Evolutionary conservation across 1,140 invertebrate species (phyloP), one percentile per base, ranked within the genome.

Genomic region (Drosophila pachea): DNA sequence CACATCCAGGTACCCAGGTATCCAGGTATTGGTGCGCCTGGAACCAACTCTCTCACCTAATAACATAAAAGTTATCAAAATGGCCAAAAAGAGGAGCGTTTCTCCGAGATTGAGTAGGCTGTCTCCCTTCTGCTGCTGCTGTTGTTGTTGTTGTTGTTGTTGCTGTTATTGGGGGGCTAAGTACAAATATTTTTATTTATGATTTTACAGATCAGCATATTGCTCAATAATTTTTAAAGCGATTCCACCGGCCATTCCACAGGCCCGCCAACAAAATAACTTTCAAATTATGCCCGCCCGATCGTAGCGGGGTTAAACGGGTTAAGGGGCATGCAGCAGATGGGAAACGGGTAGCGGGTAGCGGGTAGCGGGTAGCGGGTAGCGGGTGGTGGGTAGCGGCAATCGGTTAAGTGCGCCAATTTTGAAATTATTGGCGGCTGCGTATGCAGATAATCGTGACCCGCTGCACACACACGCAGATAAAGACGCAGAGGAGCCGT

Each of bases 151-250:
- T 11, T 40, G 38, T 40, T 11, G 38, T 2, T 2, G 38, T 22
- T 22, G 22, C 22, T 22, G 22, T 22, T 22, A 3, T 22, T 22
- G 9, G 40, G 42, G 45, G 61, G 52, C 63, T 79, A 86, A 79
- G 77, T 82, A 76, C 81, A 84, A 84, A 84, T 84, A 84, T 84
- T 84, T 84, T 86, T 84, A 84, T 84, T 84, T 84, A 84, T 84
- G 81, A 86, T 84, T 84, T 84, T 84, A 84, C 81, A 84, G 81
- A 84, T 84, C 81, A 84, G 81, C 81, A 84, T 84, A 84, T 84
- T 86, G 81, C 81, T 84, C 81, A 86, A 84, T 84, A 84, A 84
- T 86, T 84, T 84, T 73, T 72, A 43, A 22, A 8, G 40, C 54
- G 22, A 9, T 35, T 5, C 43, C 59, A 36, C 22, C 22, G 3